Percentiles rank a stretch among this genome's conserved stretches.
Conservation (phyloP, 1,140 invertebrate genomes). For the Rhyzopertha dominica region DNA sequence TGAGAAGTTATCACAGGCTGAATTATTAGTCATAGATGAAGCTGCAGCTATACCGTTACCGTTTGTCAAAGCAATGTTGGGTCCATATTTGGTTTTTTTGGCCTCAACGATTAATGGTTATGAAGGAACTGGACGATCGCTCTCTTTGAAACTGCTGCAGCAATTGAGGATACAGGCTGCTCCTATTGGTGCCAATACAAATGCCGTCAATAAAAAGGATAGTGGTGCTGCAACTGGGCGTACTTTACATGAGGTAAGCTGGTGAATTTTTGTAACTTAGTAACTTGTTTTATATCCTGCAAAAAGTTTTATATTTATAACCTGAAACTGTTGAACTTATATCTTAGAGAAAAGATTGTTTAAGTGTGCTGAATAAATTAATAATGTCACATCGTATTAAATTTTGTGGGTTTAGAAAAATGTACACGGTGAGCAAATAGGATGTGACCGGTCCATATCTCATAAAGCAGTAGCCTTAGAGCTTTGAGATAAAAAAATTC, state of each 20-base stretch:
- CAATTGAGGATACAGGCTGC: slow-evolving; percentile 68
- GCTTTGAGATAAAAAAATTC: no score
- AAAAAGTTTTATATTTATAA: no score
- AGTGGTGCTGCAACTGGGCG: slow-evolving; percentile 48
- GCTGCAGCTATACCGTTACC: slow-evolving; percentile 97
- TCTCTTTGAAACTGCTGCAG: slow-evolving; percentile 92
- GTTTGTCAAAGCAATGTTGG: slow-evolving; percentile 84
- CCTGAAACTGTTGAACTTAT: no score
- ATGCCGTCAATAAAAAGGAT: slow-evolving; percentile 45
- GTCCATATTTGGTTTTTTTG: slow-evolving; percentile 92
- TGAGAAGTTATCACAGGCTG: slow-evolving; percentile 85
- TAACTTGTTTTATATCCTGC: slow-evolving; percentile 5
- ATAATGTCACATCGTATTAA: no score
- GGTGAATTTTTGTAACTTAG: slow-evolving; percentile 19
- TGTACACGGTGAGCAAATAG: no score
- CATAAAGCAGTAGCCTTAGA: no score
- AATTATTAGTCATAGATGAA: slow-evolving; percentile 96
- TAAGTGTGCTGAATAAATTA: no score
- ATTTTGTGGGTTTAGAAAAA: no score
- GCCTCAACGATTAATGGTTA: slow-evolving; percentile 98
- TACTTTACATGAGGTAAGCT: slow-evolving; percentile 49
- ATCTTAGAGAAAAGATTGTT: no score
- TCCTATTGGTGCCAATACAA: slow-evolving; percentile 47
- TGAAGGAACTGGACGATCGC: slow-evolving; percentile 95
- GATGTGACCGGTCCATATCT: no score